Conservation (phyloP, 2,113 vertebrate genomes). For the Aleadryas rufinucha region DNA sequence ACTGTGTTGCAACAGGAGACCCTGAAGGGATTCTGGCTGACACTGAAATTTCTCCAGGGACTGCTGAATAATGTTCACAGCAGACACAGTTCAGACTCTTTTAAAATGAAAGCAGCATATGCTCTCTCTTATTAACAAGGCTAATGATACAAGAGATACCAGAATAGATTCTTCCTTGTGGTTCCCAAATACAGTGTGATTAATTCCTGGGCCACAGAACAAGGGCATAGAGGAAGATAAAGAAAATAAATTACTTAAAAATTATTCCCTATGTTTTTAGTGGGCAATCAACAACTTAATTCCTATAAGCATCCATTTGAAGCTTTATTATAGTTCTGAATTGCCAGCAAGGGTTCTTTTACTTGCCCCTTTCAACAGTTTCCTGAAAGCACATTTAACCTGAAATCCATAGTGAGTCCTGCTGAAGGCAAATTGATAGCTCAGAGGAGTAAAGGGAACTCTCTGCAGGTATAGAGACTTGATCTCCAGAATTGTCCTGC, state of each 20-base stretch:
- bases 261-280: background rate
- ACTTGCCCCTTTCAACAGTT: background rate
- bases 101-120: slow-evolving; percentile 15
- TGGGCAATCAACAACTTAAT: background rate
- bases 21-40: slow-evolving; percentile 2
- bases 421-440: background rate
- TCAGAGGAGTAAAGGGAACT: background rate
- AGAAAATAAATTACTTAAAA: background rate
- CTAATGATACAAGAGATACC: background rate
- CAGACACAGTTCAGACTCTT: slow-evolving; percentile 10
- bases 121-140: background rate
- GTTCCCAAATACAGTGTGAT: background rate
- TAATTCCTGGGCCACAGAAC: background rate
- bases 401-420: background rate
- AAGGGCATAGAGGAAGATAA: background rate
- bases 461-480: background rate
- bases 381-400: background rate
- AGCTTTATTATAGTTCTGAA: background rate
- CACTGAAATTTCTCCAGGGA: slow-evolving; percentile 27
- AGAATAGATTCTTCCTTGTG: background rate
- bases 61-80: slow-evolving; percentile 12
- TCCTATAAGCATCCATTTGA: background rate
- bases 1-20: slow-evolving; percentile 14
- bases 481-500: background rate
- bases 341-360: background rate